Base-by-base conservation (phyloP, 2,888 invertebrate species). In the Metalampra italica region DNA sequence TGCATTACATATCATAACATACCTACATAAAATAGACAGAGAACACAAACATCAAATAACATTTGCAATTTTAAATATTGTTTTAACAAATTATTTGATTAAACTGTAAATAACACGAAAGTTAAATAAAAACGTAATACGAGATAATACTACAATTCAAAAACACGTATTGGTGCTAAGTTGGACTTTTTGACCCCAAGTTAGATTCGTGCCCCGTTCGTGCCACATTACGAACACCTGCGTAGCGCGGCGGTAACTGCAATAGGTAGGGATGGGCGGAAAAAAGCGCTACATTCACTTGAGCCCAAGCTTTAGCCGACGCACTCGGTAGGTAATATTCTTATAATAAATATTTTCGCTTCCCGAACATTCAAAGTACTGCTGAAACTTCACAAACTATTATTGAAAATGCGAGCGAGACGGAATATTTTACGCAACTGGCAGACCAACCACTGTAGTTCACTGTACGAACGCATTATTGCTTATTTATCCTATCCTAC, bases 181-280 rank as follows among this genome's bases (percentile, higher is more conserved):
- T 62, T 60, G 60, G 63, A 60, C 63, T 58, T 71, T 70, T 71
- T 70, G 73, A 73, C 67, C 73, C 67, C 57, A 62, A 68, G 71
- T 73, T 76, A 72, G 74, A 73, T 80, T 78, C 69, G 76, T 75
- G 73, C 69, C 74, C 73, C 84, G 72, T 80, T 78, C 69, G 76
- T 75, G 73, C 69, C 74, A 73, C 84, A 84, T 88, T 80, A 78
- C 71, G 58, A 68, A 60, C 87, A 88, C 85, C 87, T 86, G 87
- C 72, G 82, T 70, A 60, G 63, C 64, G 67, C 71, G 74, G 63
- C 65, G 67, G 72, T 73, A 79, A 62, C 74, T 73, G 69, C 69
- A 66, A 71, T 75, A 75, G 71, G 62, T 65, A 53, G 62, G 60
- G 71, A 75, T 37, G 47, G 32, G 59, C 56, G 57, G 58, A 60